Evolutionary conservation across 2,888 invertebrate species (phyloP), one percentile per base, ranked within the genome.

Genomic region (Ryuthela nishihirai): DNA sequence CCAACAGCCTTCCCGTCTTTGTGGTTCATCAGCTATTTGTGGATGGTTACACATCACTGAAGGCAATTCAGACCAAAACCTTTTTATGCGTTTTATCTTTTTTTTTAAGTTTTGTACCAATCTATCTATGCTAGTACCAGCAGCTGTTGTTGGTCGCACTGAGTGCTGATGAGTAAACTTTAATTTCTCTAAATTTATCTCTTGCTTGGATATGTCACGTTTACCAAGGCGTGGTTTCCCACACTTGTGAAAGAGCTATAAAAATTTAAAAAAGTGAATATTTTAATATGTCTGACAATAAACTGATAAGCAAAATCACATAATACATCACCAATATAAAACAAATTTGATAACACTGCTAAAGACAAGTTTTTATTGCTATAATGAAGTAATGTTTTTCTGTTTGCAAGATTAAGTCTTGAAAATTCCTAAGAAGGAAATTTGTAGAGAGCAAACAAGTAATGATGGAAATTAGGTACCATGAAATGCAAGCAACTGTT

Each of bases 11-110:
- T 68, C 34, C 12, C 39, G 25, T 29, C 46, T 42, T 9, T 53
- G 35, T 12, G 18, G 29, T 21, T 53, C 43, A 26, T 18, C 15
- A 6, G 15, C 24, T 42, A 61, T 60, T 26, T 50, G 34, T 81
- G 12, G 86, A 78, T 26, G 84, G 65, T 83, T 80, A 67, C 95
- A 95, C 66, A 91, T 81, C 54, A 85, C 82, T 69, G 87, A 85
- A 0, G 94, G 90, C 65, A 95, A 79, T 70, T 86, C 83, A 39
- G 83, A 81, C 93, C 93, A 95, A 77, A 90, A 90, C 68, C 85
- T 85, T 56, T 85, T 83, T 35, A 87, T 85, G 68, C 84, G 84
- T 68, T 85, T 83, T 36, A 89, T 80, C 68, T 83, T 81, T 74
- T 84, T 82, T 54, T 88, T 83, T 34, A 91, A 88, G 71, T 93